These are phyloP conservation scores for Macrosoma leucophasiata DNA, from an alignment of 2,888 invertebrate genomes.

Conservation along the genomic window DNA sequence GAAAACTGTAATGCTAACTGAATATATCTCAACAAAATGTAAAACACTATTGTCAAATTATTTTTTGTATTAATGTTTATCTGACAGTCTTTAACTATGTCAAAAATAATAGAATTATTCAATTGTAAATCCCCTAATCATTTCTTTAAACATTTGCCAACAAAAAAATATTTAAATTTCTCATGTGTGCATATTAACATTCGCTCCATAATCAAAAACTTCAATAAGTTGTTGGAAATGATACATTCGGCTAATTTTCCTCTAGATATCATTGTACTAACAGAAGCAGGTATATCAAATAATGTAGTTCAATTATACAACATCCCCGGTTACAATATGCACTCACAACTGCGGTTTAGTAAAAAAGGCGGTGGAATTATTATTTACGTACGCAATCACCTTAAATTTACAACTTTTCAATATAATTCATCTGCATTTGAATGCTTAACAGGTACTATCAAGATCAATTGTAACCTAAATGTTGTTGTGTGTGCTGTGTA, in stretches of 20 bases:
- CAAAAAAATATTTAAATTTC: not conserved
- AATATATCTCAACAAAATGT: too few relatives aligned
- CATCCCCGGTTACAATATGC: constrained; percentile 6
- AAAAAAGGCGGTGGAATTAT: constrained; percentile 7
- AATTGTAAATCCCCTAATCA: constrained; percentile 5
- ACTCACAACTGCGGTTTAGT: constrained; percentile 1
- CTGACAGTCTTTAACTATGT: not conserved
- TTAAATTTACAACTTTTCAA: constrained; percentile 2
- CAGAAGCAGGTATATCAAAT: constrained; percentile 5
- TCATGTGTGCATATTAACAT: constrained; percentile 7
- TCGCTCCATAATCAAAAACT: constrained; percentile 4
- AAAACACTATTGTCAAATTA: too few relatives aligned
- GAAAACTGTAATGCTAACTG: not conserved
- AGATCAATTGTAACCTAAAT: not conserved
- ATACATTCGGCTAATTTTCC: constrained; percentile 3
- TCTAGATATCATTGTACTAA: constrained; percentile 5
- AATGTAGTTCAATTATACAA: not conserved
- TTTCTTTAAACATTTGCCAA: constrained; percentile 1
- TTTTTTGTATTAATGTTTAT: too few relatives aligned
- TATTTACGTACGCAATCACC: constrained; percentile 1
- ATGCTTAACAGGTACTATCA: constrained; percentile 6
- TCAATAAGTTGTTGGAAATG: not conserved
- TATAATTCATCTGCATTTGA: constrained; percentile 7
- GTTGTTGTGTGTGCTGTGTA: constrained; percentile 15
- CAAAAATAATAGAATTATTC: constrained; percentile 5